Evolutionary conservation across 2,888 invertebrate species (phyloP), one percentile per base, ranked within the genome.

Genomic region (Drosophila macrospina): DNA sequence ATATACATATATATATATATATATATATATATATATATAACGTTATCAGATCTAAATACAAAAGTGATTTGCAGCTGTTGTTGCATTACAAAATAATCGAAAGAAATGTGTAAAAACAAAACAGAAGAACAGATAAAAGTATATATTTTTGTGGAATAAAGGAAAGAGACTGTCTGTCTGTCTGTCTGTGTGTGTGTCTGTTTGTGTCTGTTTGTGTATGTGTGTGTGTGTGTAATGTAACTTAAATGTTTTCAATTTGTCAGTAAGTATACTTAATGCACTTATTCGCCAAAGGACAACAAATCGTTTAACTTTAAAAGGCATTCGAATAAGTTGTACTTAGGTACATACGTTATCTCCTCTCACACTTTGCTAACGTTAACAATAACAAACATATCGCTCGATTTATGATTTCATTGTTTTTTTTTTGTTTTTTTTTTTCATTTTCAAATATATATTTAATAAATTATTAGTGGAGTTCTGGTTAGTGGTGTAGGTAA

Each of bases 271-370:
- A 70, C 52, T 71, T 71, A 71, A 71, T 66, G 60, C 66, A 66
- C 75, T 75, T 75, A 75, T 52, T 39, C 39, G 72, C 62, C 67
- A 71, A 55, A 20, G 42, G 62, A 62, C 62, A 76, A 74, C 57
- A 76, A 47, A 72, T 63, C 52, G 62, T 68, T 68, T 63, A 63
- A 76, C 67, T 55, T 68, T 61, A 68, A 68, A 71, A 76, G 76
- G 76, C 76, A 67, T 71, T 76, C 63, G 67, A 67, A 71, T 74
- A 61, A 75, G 55, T 73, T 73, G 70, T 70, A 70, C 69, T 70
- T 52, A 54, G 71, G 64, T 70, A 65, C 61, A 61, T 48, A 57
- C 44, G 30, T 44, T 20, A 16, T 41, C 6, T 8, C n/a, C 34
- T 7, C 15, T 34, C 32, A 36, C 54, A 34, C 47, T 32, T 41